phyloP scores from a whole-genome alignment of 2,888 invertebrate genomes.

The Meloe dianella region DNA sequence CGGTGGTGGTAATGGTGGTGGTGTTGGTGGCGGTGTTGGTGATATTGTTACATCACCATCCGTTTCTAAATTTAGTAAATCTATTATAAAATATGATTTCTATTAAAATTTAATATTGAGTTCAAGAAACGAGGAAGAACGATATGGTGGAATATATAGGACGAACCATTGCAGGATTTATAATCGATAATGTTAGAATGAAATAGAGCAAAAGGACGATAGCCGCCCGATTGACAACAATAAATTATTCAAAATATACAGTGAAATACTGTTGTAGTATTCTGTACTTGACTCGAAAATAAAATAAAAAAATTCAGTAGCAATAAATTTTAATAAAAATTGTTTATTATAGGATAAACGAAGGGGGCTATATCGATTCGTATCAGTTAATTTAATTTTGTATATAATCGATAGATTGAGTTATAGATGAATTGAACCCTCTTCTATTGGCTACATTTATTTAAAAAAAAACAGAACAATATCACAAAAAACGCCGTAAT shows the following conservation, averaged over 20 bases:
- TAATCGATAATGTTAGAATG: constrained; percentile 25
- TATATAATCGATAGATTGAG: constrained; percentile 1
- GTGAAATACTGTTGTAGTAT: background rate
- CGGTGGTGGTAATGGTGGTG: constrained; percentile 45
- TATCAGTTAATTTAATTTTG: constrained; percentile 8
- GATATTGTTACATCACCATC: constrained; percentile 27
- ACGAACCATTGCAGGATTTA: constrained; percentile 23
- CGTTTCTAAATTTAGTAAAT: constrained; percentile 3
- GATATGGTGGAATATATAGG: background rate
- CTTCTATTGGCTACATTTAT: background rate
- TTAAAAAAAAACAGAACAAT: background rate
- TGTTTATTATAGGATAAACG: background rate
- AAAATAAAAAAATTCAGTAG: background rate
- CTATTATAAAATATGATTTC: constrained; percentile 1
- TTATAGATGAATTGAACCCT: too few relatives aligned
- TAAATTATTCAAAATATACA: constrained; percentile 20
- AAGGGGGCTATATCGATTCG: background rate
- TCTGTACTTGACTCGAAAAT: background rate
- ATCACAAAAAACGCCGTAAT: background rate
- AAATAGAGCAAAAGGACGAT: constrained; percentile 23
- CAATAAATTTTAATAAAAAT: background rate
- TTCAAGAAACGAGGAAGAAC: background rate
- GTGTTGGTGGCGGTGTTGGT: constrained; percentile 30
- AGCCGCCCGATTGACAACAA: constrained; percentile 16
- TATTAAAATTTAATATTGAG: background rate